Evolutionary conservation across 2,797 vertebrate genomes (phyloP).

Genomic region (Myotis vivesi): DNA sequence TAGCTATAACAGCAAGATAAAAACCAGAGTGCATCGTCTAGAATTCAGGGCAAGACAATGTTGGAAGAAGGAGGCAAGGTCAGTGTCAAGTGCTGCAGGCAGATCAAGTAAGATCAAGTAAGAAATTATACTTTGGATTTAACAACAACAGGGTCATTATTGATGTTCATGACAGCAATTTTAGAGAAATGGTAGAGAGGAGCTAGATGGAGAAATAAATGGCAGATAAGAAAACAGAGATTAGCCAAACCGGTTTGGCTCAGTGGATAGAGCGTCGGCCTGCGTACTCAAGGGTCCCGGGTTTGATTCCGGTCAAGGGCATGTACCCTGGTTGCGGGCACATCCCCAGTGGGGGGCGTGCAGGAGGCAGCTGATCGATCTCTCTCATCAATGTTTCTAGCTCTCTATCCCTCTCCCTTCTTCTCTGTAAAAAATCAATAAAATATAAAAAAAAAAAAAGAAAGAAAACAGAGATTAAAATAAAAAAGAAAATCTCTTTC

Average conservation of each 20-base stretch:
- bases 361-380: too few relatives aligned
- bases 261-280: too few relatives aligned
- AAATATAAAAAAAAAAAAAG: too few relatives aligned
- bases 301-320: too few relatives aligned
- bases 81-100: constrained; percentile 24
- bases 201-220: constrained; percentile 46
- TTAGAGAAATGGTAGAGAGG: constrained; percentile 51
- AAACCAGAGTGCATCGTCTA: neutral
- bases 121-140: constrained; percentile 53
- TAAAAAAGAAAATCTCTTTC: neutral
- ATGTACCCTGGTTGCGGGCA: too few relatives aligned
- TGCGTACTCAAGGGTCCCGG: too few relatives aligned
- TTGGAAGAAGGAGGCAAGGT: constrained; percentile 44
- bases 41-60: constrained; percentile 35
- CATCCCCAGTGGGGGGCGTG: too few relatives aligned
- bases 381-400: too few relatives aligned
- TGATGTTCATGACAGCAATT: constrained; percentile 57
- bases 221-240: constrained; percentile 46
- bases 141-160: constrained; percentile 54
- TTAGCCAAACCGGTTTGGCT: too few relatives aligned
- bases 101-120: constrained; percentile 62
- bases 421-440: too few relatives aligned
- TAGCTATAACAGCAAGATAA: constrained; percentile 30
- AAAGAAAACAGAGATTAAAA: constrained; percentile 50
- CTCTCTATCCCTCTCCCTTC: too few relatives aligned